These are phyloP conservation scores for Bombylius discolor DNA, from an alignment of 2,888 invertebrate genomes.

Conservation along the genomic window DNA sequence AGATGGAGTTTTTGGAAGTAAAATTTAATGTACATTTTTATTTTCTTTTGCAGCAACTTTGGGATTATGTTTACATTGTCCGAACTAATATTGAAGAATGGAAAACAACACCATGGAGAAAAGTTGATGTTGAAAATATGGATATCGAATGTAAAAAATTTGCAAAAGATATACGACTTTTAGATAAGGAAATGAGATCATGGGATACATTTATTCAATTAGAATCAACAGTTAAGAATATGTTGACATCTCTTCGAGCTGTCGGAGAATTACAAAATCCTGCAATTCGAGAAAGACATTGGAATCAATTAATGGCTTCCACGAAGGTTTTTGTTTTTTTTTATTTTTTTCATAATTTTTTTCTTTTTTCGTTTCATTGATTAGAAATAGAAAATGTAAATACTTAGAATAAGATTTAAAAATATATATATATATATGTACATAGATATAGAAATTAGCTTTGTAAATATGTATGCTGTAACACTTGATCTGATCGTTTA, in stretches of 20 bases:
- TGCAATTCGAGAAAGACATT: constrained; percentile 89
- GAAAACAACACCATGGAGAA: constrained; percentile 95
- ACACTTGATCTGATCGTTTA: not conserved
- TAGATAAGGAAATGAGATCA: constrained; percentile 90
- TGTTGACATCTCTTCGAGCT: constrained; percentile 86
- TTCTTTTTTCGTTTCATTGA: no score
- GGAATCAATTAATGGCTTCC: constrained; percentile 92
- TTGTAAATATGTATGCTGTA: constrained; percentile 9
- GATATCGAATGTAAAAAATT: constrained; percentile 97
- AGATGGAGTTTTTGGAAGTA: no score
- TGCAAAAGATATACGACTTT: constrained; percentile 78
- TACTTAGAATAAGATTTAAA: no score
- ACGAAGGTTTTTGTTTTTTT: constrained; percentile 59
- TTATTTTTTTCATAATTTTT: not conserved
- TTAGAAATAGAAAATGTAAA: no score
- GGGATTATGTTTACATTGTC: constrained; percentile 90
- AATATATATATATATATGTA: not conserved
- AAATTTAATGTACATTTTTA: not conserved
- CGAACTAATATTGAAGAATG: constrained; percentile 87
- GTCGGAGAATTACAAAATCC: constrained; percentile 94
- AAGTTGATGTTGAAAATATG: constrained; percentile 97
- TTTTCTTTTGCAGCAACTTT: constrained; percentile 56
- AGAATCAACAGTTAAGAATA: constrained; percentile 89
- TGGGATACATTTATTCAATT: constrained; percentile 86
- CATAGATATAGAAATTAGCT: not conserved